phyloP scores from a whole-genome alignment of 2,113 vertebrate genomes.

The Tenrec ecaudatus region DNA sequence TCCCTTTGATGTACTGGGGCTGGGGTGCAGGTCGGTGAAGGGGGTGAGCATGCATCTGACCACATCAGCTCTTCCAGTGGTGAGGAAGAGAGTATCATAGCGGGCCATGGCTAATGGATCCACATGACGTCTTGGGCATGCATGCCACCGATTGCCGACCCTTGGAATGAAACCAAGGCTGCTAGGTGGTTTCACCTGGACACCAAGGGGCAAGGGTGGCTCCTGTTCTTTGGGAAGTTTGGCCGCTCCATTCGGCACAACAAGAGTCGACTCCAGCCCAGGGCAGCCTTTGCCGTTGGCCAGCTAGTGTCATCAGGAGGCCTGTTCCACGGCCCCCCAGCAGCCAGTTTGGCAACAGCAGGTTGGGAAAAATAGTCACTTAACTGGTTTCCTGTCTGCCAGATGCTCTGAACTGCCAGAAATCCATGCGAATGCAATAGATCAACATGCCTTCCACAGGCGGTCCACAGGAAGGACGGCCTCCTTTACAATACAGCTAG shows the following conservation, averaged over 20 bases:
- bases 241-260: not conserved
- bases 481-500: conserved; percentile 47
- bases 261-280: not conserved
- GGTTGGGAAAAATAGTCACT: conserved; percentile 64
- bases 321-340: conserved; percentile 55
- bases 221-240: conserved; percentile 35
- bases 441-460: conserved; percentile 50
- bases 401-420: conserved; percentile 62
- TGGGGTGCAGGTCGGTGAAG: not conserved
- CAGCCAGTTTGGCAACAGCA: conserved; percentile 44
- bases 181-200: not conserved
- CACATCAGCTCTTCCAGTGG: not conserved
- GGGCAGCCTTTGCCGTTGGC: not conserved
- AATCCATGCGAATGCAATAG: conserved; percentile 34
- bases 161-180: not conserved
- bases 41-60: not conserved
- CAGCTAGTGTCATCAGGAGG: conserved; percentile 58
- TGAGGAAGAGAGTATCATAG: not conserved
- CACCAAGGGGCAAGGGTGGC: not conserved
- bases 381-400: conserved; percentile 69
- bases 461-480: not conserved
- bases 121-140: not conserved
- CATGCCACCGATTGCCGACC: not conserved
- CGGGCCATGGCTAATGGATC: not conserved
- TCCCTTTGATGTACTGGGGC: not conserved